phyloP scores from a whole-genome alignment of 2,797 vertebrate genomes.

The Premnoplex brunnescens region DNA sequence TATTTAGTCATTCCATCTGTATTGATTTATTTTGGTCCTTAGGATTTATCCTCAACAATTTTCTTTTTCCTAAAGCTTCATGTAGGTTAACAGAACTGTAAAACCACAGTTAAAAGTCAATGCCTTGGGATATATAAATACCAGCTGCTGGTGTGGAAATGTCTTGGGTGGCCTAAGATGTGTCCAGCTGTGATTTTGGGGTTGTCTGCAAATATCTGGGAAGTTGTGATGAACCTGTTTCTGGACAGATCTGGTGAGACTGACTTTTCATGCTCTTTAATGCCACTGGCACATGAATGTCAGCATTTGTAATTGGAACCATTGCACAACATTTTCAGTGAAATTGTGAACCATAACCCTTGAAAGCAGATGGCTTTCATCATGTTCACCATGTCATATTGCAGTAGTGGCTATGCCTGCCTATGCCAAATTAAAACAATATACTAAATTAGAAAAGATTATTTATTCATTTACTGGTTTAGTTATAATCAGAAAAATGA shows the following conservation, averaged over 20 bases:
- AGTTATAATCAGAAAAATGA: not conserved
- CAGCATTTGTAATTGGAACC: conserved; percentile 38
- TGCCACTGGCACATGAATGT: conserved; percentile 19
- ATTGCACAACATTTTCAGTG: not conserved
- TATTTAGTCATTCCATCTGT: not conserved
- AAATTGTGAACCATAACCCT: conserved; percentile 31
- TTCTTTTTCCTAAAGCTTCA: not conserved
- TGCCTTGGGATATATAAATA: not conserved
- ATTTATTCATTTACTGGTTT: not conserved
- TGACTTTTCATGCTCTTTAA: not conserved
- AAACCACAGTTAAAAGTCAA: not conserved
- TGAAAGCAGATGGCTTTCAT: conserved; percentile 54
- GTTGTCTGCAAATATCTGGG: not conserved
- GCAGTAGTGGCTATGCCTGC: not conserved
- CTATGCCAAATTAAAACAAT: not conserved
- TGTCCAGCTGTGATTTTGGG: not conserved
- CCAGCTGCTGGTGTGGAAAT: not conserved
- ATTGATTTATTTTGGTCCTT: not conserved
- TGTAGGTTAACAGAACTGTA: not conserved
- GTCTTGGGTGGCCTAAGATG: conserved; percentile 28
- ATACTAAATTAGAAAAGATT: not conserved
- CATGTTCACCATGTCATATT: not conserved
- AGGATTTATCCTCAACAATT: not conserved
- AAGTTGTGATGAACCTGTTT: conserved; percentile 18
- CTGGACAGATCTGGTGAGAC: not conserved